Conservation (phyloP, 2,797 vertebrate species). For the Tragelaphus eurycerus region DNA sequence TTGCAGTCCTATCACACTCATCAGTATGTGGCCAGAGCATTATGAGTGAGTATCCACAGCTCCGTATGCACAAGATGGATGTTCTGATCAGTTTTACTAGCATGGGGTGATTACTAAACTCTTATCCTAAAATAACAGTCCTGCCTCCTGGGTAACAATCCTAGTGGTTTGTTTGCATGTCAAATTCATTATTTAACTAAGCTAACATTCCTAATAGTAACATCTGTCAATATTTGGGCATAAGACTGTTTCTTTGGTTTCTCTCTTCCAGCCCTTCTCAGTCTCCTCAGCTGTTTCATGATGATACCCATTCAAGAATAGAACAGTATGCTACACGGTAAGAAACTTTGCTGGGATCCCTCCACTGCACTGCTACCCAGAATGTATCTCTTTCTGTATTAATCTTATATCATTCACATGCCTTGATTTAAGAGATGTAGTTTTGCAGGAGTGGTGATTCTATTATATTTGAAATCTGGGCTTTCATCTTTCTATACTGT, state of each 20-base stretch:
- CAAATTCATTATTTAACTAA: slow-evolving; percentile 52
- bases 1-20: slow-evolving; percentile 97
- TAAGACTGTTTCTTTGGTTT: slow-evolving; percentile 43
- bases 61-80: background rate
- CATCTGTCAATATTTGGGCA: background rate
- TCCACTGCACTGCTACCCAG: background rate
- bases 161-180: slow-evolving; percentile 68
- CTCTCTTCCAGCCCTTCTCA: slow-evolving; percentile 89
- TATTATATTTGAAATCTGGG: background rate
- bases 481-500: background rate
- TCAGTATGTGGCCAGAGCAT: slow-evolving; percentile 99
- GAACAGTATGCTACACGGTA: slow-evolving; percentile 98
- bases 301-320: slow-evolving; percentile 98
- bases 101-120: slow-evolving; percentile 50
- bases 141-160: slow-evolving; percentile 38
- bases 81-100: background rate
- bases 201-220: slow-evolving; percentile 34
- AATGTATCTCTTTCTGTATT: background rate
- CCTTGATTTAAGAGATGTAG: background rate
- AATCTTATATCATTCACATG: background rate
- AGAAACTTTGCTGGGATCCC: background rate
- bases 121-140: background rate
- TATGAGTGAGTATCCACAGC: slow-evolving; percentile 95
- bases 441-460: background rate
- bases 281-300: slow-evolving; percentile 95